Percentiles rank a stretch among this genome's conserved stretches.
Conservation (phyloP, 2,888 invertebrate genomes). For the Phengaris arion region DNA sequence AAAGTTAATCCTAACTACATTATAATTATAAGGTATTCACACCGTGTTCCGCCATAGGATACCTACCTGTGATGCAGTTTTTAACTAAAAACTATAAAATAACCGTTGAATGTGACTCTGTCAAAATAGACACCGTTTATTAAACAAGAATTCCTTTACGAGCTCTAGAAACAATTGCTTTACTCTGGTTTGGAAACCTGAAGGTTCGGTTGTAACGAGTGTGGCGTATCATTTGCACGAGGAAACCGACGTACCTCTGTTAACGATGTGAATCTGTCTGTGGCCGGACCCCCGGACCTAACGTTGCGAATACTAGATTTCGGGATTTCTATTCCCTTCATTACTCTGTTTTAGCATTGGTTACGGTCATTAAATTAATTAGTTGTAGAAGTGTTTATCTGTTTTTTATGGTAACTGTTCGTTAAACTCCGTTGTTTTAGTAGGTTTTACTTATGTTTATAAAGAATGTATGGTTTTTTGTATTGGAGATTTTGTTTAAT, state of each 20-base stretch:
- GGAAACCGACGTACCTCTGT: slow-evolving; percentile 46
- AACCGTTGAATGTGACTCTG: no score
- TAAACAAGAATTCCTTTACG: no score
- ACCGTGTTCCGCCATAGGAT: no score
- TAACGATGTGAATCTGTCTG: slow-evolving; percentile 48
- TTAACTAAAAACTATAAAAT: no score
- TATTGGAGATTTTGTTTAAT: no score
- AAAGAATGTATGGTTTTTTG: no score
- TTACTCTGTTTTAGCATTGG: background rate
- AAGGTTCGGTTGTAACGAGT: slow-evolving; percentile 46
- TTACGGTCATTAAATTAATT: background rate
- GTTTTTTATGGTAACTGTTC: background rate
- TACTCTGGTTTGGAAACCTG: slow-evolving; percentile 6
- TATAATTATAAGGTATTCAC: no score
- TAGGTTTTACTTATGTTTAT: background rate
- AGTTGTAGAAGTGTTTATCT: background rate
- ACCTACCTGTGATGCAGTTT: no score
- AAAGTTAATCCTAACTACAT: no score
- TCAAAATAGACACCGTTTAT: no score
- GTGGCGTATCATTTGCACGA: slow-evolving; percentile 52
- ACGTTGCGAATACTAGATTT: slow-evolving; percentile 31
- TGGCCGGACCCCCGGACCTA: slow-evolving; percentile 31
- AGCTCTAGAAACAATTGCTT: background rate
- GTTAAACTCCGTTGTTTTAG: background rate
- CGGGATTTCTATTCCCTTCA: background rate